Conservation (phyloP, 2,888 invertebrate genomes). For the Cataglyphis livida region DNA sequence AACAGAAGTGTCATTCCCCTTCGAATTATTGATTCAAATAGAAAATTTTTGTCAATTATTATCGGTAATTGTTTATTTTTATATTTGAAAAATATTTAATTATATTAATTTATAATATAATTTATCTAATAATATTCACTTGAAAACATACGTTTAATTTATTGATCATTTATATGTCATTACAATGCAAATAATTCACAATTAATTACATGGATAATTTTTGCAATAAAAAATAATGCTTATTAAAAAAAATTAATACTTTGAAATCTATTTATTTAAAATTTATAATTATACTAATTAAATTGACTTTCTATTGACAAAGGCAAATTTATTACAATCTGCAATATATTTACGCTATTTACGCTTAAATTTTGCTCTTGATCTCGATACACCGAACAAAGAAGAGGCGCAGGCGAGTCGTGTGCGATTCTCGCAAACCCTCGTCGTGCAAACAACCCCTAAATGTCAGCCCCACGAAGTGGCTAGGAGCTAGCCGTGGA, state of each 20-base stretch:
- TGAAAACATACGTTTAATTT: neutral
- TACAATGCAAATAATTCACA: neutral
- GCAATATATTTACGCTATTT: neutral
- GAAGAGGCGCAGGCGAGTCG: slow-evolving; percentile 30
- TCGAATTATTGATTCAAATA: neutral
- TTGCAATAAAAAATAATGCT: neutral
- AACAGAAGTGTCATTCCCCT: neutral
- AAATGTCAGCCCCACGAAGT: slow-evolving; percentile 58
- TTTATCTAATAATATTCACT: neutral
- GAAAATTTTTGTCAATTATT: neutral
- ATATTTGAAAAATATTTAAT: neutral
- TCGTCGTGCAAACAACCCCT: slow-evolving; percentile 63
- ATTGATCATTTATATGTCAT: neutral
- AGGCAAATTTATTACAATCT: neutral
- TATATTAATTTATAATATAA: neutral
- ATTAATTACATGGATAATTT: neutral
- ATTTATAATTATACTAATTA: neutral
- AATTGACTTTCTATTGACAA: neutral
- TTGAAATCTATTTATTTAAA: neutral
- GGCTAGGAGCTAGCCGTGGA: slow-evolving; percentile 44
- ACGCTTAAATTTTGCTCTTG: neutral
- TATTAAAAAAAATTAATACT: neutral
- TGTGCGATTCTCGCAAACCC: slow-evolving; percentile 40
- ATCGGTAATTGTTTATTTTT: neutral
- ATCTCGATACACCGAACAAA: neutral